Percentiles rank a stretch among this genome's conserved stretches.
Conservation (phyloP, 1,140 invertebrate genomes). For the Eulimnadia texana region DNA sequence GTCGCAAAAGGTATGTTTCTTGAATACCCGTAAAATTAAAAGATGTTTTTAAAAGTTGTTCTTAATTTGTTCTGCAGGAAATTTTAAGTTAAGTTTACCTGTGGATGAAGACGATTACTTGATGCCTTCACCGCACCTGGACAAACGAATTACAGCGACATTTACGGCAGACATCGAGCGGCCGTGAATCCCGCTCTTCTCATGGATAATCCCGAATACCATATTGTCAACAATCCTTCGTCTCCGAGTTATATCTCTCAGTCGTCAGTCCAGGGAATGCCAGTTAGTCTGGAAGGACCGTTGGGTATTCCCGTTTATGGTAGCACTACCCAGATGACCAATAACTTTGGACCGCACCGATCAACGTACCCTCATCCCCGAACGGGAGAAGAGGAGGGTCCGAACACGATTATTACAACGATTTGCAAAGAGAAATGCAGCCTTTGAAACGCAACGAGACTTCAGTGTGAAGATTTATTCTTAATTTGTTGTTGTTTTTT, state of each 20-base stretch:
- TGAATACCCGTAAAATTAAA: too few species aligned
- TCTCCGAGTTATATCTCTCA: constrained; percentile 29
- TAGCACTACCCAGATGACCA: constrained; percentile 1
- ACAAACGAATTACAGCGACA: constrained; percentile 29
- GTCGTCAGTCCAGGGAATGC: constrained; percentile 7
- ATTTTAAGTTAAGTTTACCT: constrained; percentile 59
- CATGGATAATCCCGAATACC: constrained; percentile 84
- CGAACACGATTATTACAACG: constrained; percentile 88
- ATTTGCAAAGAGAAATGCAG: constrained; percentile 67
- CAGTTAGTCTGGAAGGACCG: constrained; percentile 11
- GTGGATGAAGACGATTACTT: constrained; percentile 93
- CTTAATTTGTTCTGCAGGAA: constrained; percentile 44
- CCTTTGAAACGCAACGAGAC: constrained; percentile 57
- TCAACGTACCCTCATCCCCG: constrained; percentile 41
- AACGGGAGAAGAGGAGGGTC: constrained; percentile 60
- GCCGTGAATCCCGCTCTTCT: constrained; percentile 45
- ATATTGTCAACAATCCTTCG: constrained; percentile 41
- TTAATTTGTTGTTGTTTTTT: neutral
- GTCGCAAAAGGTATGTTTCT: neutral
- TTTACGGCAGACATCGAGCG: constrained; percentile 78
- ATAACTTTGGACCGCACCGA: constrained; percentile 27
- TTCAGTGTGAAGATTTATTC: constrained; percentile 39
- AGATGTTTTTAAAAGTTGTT: too few species aligned
- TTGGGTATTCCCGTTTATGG: constrained; percentile 16
- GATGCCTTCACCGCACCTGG: constrained; percentile 73